Evolutionary conservation across 2,113 vertebrate species (phyloP).

Genomic region (Origma solitaria): DNA sequence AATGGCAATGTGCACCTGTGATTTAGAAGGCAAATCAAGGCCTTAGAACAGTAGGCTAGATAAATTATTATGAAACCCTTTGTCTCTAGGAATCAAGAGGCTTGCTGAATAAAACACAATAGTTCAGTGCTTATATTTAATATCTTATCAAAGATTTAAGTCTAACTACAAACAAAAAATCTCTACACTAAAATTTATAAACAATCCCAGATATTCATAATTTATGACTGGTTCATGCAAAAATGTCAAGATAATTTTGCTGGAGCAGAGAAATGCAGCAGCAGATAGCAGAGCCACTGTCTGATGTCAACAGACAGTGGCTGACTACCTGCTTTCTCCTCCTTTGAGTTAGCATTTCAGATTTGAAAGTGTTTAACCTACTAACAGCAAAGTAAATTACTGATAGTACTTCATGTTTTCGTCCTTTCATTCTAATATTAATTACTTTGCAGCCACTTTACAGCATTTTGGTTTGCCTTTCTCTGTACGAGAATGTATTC

Average conservation of each 20-base stretch:
- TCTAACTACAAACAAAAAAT: background rate
- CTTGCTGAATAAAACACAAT: background rate
- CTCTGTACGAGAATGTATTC: background rate
- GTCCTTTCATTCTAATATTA: background rate
- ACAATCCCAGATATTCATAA: background rate
- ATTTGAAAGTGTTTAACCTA: background rate
- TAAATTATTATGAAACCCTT: background rate
- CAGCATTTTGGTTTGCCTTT: background rate
- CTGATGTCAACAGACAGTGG: background rate
- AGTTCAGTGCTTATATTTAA: background rate
- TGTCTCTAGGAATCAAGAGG: background rate
- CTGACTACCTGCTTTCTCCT: background rate
- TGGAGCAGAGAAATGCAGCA: background rate
- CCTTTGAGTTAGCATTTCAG: background rate
- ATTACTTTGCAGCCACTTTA: background rate
- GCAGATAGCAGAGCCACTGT: background rate
- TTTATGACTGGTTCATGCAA: background rate
- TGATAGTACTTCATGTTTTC: background rate
- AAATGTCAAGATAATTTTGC: background rate
- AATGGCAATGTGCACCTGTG: slow-evolving; percentile 23
- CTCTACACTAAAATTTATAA: background rate
- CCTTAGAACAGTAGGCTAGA: background rate
- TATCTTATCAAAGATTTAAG: background rate
- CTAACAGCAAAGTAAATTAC: background rate
- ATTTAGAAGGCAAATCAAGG: slow-evolving; percentile 27